phyloP scores from a whole-genome alignment of 2,888 invertebrate species.

The Eupithecia tripunctaria region DNA sequence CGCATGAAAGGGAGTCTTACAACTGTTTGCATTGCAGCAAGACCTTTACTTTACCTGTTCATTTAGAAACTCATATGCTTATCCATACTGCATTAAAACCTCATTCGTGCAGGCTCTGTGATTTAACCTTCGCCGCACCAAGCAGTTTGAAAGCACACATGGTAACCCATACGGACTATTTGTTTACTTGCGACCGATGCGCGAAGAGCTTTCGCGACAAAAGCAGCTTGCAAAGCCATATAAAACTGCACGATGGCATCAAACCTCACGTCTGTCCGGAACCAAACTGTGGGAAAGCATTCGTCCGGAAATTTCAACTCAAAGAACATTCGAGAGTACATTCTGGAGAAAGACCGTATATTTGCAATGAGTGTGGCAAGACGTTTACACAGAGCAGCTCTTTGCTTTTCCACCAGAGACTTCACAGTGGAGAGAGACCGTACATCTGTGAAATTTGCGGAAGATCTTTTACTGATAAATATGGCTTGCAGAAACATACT shows the following conservation, averaged over 20 bases:
- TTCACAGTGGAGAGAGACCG: conserved; percentile 6
- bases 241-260: neutral
- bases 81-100: neutral
- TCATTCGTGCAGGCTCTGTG: neutral
- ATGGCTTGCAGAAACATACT: conserved; percentile 7
- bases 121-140: neutral
- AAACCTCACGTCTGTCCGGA: conserved; percentile 3
- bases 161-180: conserved; percentile 16
- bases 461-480: conserved; percentile 11
- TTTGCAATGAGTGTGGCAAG: conserved; percentile 14
- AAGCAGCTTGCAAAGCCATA: conserved; percentile 1
- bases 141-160: conserved; percentile 16
- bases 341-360: conserved; percentile 10
- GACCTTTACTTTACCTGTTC: neutral
- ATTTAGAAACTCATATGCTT: conserved; percentile 11
- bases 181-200: conserved; percentile 21
- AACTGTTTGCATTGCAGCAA: conserved; percentile 11
- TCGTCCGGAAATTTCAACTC: conserved; percentile 11
- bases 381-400: conserved; percentile 16
- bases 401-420: neutral
- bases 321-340: conserved; percentile 18
- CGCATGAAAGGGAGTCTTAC: neutral
- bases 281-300: conserved; percentile 10
- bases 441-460: conserved; percentile 5
- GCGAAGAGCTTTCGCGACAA: conserved; percentile 16